phyloP scores from a whole-genome alignment of 2,888 invertebrate species.

The Ochlodes sylvanus region DNA sequence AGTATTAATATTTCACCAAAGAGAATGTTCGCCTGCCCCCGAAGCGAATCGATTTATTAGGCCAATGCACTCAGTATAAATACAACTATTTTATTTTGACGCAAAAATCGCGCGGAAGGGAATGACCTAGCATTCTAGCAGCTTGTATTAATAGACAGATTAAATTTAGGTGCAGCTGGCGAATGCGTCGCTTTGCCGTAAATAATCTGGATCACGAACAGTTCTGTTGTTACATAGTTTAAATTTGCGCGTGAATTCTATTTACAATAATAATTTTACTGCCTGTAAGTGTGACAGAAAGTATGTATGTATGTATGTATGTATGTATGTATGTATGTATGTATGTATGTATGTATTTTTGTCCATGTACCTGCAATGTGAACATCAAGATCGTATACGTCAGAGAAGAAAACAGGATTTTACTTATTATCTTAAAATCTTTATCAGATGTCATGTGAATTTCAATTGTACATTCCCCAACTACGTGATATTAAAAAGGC shows the following conservation, averaged over 20 bases:
- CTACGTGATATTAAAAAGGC: no score
- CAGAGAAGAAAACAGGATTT: no score
- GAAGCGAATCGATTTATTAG: constrained; percentile 52
- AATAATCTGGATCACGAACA: constrained; percentile 3
- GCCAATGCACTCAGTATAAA: constrained; percentile 51
- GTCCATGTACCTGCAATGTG: no score
- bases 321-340: no score
- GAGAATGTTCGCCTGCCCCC: constrained; percentile 52
- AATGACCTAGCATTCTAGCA: constrained; percentile 42
- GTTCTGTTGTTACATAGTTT: not conserved
- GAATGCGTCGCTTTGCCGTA: constrained; percentile 1
- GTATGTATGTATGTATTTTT: no score
- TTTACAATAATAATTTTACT: no score
- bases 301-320: no score
- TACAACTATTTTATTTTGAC: constrained; percentile 38
- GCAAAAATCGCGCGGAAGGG: constrained; percentile 45
- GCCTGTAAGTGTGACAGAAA: no score
- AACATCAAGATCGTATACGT: no score
- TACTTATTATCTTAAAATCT: no score
- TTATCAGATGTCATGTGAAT: no score
- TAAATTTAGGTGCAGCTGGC: constrained; percentile 18
- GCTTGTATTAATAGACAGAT: constrained; percentile 24
- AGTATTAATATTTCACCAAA: constrained; percentile 46
- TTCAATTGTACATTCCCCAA: no score
- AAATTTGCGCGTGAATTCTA: not conserved